phyloP scores from a whole-genome alignment of 2,888 invertebrate species.

The Agrotis segetum region DNA sequence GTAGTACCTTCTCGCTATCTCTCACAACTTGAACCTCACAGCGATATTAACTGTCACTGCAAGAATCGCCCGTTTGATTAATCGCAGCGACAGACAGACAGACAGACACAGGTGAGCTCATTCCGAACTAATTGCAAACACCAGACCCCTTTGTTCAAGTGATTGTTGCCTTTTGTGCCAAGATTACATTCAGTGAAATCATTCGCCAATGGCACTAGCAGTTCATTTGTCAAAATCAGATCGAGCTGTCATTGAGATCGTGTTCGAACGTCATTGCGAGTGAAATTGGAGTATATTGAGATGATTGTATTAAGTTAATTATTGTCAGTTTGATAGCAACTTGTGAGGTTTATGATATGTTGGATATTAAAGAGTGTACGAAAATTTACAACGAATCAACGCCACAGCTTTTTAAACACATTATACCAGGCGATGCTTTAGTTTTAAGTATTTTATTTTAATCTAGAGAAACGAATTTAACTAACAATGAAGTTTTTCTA shows the following conservation, averaged over 20 bases:
- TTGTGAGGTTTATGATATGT: not conserved
- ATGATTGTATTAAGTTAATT: constrained; percentile 39
- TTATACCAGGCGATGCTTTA: no score
- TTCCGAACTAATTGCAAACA: constrained; percentile 66
- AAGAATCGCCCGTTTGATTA: constrained; percentile 62
- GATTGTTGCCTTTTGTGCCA: constrained; percentile 72
- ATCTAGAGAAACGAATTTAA: no score
- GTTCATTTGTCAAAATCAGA: constrained; percentile 71
- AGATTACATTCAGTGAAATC: constrained; percentile 62
- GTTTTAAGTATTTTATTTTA: no score
- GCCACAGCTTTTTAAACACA: no score
- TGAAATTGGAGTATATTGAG: constrained; percentile 51
- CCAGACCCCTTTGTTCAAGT: constrained; percentile 68
- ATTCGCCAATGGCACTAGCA: constrained; percentile 47
- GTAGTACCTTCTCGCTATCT: constrained; percentile 21
- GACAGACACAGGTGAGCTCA: constrained; percentile 66
- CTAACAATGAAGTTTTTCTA: no score
- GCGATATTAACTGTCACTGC: constrained; percentile 62
- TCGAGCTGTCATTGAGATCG: constrained; percentile 51
- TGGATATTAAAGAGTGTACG: no score
- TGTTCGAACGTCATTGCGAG: constrained; percentile 40
- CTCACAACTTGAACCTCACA: constrained; percentile 19
- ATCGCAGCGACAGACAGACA: constrained; percentile 55
- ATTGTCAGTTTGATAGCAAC: constrained; percentile 31
- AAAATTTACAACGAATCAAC: no score